A percentile compares a stretch with the other conserved stretches of the same genome.
Conservation (phyloP, 2,113 vertebrate genomes). For the Nothobranchius kuhntae region DNA sequence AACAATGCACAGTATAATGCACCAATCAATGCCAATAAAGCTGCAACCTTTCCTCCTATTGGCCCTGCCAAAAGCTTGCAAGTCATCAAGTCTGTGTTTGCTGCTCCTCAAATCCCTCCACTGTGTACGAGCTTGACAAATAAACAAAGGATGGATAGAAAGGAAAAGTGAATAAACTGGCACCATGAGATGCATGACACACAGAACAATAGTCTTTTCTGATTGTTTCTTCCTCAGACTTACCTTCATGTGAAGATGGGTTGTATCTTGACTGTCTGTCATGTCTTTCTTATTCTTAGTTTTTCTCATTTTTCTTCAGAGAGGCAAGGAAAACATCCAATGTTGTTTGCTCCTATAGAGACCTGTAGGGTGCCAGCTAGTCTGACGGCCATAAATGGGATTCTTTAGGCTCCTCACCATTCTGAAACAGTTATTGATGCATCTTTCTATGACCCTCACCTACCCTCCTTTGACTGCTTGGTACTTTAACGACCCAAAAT, state of each 20-base stretch:
- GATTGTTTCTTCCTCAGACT: conserved; percentile 14
- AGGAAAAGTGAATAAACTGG: background rate
- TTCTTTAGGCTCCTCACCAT: no score
- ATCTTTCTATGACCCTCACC: no score
- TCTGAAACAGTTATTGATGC: no score
- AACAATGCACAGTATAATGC: conserved; percentile 70
- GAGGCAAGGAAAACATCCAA: conserved; percentile 26
- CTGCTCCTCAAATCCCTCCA: conserved; percentile 25
- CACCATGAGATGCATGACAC: conserved; percentile 5
- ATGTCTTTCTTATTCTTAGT: conserved; percentile 12
- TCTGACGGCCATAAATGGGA: conserved; percentile 14
- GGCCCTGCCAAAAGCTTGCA: conserved; percentile 50
- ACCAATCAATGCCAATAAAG: conserved; percentile 77
- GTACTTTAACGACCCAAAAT: no score
- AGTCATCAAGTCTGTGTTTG: conserved; percentile 58
- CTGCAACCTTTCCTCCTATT: conserved; percentile 44
- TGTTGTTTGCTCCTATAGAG: conserved; percentile 30
- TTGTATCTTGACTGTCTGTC: background rate
- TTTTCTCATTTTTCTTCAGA: conserved; percentile 14
- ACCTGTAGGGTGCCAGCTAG: conserved; percentile 36
- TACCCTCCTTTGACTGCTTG: no score
- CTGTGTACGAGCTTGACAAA: conserved; percentile 1
- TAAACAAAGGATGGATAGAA: conserved; percentile 12
- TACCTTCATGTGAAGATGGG: conserved; percentile 11
- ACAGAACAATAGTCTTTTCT: conserved; percentile 13